A percentile compares a stretch with the other conserved stretches of the same genome.
phyloP scores from a whole-genome alignment of 2,888 invertebrate genomes.

The Oscheius sp. region DNA sequence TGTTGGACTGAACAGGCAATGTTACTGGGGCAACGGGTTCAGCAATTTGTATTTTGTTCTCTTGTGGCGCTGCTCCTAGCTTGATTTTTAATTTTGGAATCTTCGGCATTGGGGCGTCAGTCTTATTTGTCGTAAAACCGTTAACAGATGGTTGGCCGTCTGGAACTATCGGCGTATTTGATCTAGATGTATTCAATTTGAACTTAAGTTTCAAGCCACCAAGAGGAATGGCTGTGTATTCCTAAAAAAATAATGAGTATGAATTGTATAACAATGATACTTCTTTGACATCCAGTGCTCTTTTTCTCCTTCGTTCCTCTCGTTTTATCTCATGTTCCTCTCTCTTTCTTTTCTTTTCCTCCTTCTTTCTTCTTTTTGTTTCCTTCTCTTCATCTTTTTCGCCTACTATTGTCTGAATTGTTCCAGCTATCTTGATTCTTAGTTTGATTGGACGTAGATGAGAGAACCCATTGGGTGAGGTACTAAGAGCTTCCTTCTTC shows the following conservation, averaged over 20 bases:
- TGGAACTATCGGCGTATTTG: constrained; percentile 4
- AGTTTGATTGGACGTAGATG: constrained; percentile 15
- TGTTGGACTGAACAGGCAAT: background rate
- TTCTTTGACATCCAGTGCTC: too few species aligned
- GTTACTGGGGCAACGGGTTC: constrained; percentile 12
- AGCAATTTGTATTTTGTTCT: background rate
- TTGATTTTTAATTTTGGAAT: constrained; percentile 34
- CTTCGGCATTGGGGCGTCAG: constrained; percentile 8
- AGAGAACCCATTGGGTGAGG: too few species aligned
- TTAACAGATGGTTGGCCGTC: background rate
- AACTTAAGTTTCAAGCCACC: constrained; percentile 19
- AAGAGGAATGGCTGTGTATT: background rate
- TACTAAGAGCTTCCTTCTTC: too few species aligned
- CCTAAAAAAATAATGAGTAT: constrained; percentile 2
- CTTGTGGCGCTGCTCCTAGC: constrained; percentile 18
- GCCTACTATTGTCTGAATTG: background rate
- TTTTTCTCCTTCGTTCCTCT: background rate
- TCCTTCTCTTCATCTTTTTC: constrained; percentile 8
- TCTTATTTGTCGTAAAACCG: background rate
- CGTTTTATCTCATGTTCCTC: background rate
- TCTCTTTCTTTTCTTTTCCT: constrained; percentile 26
- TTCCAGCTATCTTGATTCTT: background rate
- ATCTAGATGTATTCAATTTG: constrained; percentile 6
- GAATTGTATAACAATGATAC: background rate
- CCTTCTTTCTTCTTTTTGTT: constrained; percentile 4